Base-by-base conservation (phyloP, 2,113 vertebrate species). In the Oceanodroma tethys region DNA sequence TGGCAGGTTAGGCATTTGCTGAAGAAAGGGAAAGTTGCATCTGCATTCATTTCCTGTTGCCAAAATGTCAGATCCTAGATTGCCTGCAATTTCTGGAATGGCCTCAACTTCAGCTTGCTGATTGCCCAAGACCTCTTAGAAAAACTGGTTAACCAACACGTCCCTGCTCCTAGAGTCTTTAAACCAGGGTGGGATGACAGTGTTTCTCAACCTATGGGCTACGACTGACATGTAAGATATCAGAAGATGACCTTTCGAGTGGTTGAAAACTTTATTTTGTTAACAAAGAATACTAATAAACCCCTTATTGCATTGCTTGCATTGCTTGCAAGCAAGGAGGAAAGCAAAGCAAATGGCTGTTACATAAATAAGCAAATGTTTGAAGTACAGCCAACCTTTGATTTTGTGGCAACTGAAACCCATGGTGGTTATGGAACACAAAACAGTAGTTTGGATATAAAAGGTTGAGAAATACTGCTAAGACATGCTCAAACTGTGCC, bases 1-100 rank as follows among this genome's bases (percentile, higher is more conserved):
- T 96, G 89, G 70, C 96, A 98, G 97, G 79, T 97, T 19, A 95
- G 95, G 82, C 75, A 83, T 75, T 71, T 98, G 91, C 91, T 97
- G 95, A 97, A 94, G 91, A 98, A 79, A 93, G 96, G 95, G 59
- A 96, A 87, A 92, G 71, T 86, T 48, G 16, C 92, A 5, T 87
- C 91, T 43, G 62, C 91, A 0, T 76, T 97, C 59, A 21, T 55
- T n/a, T 76, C 96, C 66, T 95, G 96, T 4, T 20, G 0, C 50
- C 65, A 2, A 47, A 96, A 58, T 43, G 81, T 74, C 93, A 88
- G 78, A 50, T 81, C 78, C 81, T 97, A 93, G 71, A 19, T 7
- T 13, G 5, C 20, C 50, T 62, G 48, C 34, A 23, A 0, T 32
- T 71, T 20, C 53, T 53, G 73, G 70, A 34, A 40, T 3, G 8